These are phyloP conservation scores for Neodiprion fabricii DNA, from an alignment of 1,140 invertebrate species.

Conservation along the genomic window DNA sequence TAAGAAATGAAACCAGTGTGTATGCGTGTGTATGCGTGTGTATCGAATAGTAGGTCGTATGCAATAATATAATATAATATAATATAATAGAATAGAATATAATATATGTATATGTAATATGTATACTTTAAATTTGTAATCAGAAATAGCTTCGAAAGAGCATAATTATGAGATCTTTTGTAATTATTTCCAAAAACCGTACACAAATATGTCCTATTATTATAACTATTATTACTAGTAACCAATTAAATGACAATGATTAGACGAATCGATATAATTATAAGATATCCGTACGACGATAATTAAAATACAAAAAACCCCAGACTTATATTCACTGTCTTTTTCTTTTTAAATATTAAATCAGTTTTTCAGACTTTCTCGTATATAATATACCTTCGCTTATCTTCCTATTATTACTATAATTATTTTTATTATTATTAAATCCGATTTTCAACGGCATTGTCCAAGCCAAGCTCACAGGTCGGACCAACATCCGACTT, in stretches of 20 bases:
- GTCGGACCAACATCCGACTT: conserved; percentile 43
- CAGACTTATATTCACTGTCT: conserved; percentile 3
- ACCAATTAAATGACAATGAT: too few species aligned
- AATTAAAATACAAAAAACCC: neutral
- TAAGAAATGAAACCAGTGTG: neutral
- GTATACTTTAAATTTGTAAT: neutral
- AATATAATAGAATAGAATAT: neutral
- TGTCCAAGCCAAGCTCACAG: conserved; percentile 30
- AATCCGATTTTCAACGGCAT: conserved; percentile 25
- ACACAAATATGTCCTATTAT: neutral
- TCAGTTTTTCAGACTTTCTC: neutral
- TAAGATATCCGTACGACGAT: too few species aligned
- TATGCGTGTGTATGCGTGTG: neutral
- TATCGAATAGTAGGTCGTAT: neutral
- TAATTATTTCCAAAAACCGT: neutral
- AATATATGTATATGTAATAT: neutral
- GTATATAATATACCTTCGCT: neutral
- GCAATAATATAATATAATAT: neutral
- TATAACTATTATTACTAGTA: too few species aligned
- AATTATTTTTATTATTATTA: neutral
- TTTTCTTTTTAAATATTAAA: neutral
- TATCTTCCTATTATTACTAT: neutral
- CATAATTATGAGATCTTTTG: neutral
- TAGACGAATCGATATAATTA: neutral
- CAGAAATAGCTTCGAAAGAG: conserved; percentile 2